A percentile compares a stretch with the other conserved stretches of the same genome.
Conservation (phyloP, 1,140 invertebrate genomes). For the Lucilia sericata region DNA sequence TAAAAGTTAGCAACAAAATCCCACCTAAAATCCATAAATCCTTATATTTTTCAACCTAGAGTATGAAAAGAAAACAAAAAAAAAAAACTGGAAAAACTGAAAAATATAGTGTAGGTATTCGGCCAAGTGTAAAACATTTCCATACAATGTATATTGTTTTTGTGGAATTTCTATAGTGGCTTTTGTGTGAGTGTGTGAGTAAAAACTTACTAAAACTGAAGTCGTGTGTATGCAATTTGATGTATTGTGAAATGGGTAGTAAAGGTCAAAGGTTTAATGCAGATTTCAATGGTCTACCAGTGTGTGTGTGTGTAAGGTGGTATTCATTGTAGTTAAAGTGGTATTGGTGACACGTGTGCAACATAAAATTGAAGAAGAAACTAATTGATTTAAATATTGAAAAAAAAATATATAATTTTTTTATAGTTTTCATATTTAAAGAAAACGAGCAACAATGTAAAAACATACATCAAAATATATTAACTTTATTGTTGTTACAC, state of each 20-base stretch:
- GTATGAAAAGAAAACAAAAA: too few species aligned
- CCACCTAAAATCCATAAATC: too few species aligned
- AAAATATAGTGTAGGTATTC: background rate
- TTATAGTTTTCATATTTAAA: background rate
- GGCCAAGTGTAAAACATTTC: background rate
- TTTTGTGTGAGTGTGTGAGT: too few species aligned
- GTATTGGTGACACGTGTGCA: conserved; percentile 12
- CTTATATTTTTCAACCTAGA: too few species aligned
- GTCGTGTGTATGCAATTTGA: conserved; percentile 46
- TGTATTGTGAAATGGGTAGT: conserved; percentile 20
- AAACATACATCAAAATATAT: background rate
- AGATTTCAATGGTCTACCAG: background rate
- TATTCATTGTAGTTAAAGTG: background rate
- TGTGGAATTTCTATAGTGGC: background rate
- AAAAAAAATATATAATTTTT: background rate
- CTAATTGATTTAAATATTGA: background rate
- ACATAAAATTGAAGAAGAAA: background rate
- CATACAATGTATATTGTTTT: background rate
- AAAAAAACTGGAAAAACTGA: background rate
- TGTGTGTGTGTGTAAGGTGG: background rate
- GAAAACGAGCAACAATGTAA: background rate
- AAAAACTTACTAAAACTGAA: background rate
- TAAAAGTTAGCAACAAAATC: too few species aligned
- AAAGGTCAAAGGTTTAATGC: conserved; percentile 20
- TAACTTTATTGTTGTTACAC: background rate